Percentiles rank a stretch among this genome's conserved stretches.
Evolutionary conservation across 2,797 vertebrate genomes (phyloP).

Genomic region (Peromyscus eremicus): DNA sequence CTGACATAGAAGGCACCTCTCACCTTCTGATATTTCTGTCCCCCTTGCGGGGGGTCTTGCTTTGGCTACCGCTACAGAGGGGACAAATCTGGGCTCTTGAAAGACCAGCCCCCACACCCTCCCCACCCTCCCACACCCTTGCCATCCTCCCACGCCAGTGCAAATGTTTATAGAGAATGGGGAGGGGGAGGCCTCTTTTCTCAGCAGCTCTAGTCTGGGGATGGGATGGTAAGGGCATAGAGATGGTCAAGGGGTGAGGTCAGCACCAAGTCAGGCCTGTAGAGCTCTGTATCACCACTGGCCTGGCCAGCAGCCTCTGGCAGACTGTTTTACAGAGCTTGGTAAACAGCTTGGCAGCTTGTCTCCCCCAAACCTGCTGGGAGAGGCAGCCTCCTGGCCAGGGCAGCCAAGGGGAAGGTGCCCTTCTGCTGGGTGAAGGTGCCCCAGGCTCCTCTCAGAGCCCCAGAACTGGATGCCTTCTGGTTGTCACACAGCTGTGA

Average conservation of each 20-base stretch:
- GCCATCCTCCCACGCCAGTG: background rate
- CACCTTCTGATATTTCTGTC: slow-evolving; percentile 8
- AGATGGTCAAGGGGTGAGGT: slow-evolving; percentile 72
- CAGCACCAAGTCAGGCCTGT: slow-evolving; percentile 84
- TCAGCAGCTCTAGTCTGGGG: background rate
- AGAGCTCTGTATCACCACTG: slow-evolving; percentile 79
- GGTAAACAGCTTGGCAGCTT: slow-evolving; percentile 88
- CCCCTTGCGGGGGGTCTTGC: background rate
- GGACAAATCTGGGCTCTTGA: background rate
- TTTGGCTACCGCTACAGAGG: background rate
- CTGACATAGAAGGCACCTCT: background rate
- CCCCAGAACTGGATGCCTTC: slow-evolving; percentile 81
- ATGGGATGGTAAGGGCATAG: background rate
- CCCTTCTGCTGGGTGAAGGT: slow-evolving; percentile 90
- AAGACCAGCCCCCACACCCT: background rate
- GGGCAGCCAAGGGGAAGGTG: slow-evolving; percentile 88
- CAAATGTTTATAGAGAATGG: background rate
- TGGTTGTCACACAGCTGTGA: slow-evolving; percentile 85
- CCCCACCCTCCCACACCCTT: background rate
- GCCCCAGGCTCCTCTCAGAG: slow-evolving; percentile 85
- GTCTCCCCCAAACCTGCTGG: slow-evolving; percentile 86
- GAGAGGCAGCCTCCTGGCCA: slow-evolving; percentile 84
- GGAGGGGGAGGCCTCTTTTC: background rate
- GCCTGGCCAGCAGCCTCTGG: slow-evolving; percentile 81
- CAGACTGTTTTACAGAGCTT: slow-evolving; percentile 87